Conservation (phyloP, 2,113 vertebrate species). For the Quiscalus mexicanus region DNA sequence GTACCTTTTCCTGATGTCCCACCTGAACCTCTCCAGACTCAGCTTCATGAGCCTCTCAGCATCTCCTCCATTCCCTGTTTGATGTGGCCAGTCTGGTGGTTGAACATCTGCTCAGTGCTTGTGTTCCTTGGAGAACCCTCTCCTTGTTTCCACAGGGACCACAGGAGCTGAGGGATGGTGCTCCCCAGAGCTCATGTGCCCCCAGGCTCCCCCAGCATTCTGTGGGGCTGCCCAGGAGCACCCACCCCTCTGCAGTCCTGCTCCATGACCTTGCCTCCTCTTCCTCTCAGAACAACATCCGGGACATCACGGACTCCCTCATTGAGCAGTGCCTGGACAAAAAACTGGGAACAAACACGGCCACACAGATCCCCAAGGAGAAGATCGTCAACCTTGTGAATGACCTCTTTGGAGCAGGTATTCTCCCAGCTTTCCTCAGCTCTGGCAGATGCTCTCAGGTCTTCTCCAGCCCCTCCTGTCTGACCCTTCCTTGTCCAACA, state of each 20-base stretch:
- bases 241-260: background rate
- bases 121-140: background rate
- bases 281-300: conserved; percentile 80
- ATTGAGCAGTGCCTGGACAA: conserved; percentile 84
- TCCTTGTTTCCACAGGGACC: background rate
- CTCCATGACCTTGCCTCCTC: background rate
- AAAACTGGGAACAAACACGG: conserved; percentile 69
- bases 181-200: background rate
- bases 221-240: background rate
- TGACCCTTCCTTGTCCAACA: background rate
- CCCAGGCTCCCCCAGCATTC: accelerated
- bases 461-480: background rate
- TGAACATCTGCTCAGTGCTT: background rate
- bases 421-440: background rate
- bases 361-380: conserved; percentile 76
- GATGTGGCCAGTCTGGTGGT: background rate
- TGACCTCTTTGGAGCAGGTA: conserved; percentile 92
- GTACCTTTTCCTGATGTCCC: background rate
- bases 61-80: background rate
- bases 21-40: accelerated
- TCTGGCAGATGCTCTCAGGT: background rate
- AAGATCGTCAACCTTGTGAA: conserved; percentile 87
- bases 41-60: background rate
- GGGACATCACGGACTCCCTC: conserved; percentile 89
- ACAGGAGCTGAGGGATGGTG: background rate